Conservation (phyloP, 1,140 invertebrate species). For the Gonioctena quinquepunctata region DNA sequence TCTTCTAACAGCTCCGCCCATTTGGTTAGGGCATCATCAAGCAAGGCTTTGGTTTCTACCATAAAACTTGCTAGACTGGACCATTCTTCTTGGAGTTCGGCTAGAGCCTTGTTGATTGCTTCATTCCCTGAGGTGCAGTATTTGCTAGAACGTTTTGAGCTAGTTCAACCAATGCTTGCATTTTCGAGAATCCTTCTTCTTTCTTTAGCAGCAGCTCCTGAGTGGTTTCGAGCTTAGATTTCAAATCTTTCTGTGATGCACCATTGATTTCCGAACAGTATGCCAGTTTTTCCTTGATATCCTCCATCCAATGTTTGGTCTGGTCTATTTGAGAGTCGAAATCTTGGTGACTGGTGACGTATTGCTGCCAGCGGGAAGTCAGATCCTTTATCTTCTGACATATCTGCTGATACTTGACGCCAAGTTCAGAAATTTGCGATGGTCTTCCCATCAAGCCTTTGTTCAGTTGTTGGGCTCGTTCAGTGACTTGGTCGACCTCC, state of each 20-base stretch:
- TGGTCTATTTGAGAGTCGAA: constrained; percentile 81
- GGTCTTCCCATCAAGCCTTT: constrained; percentile 69
- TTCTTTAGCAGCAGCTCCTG: constrained; percentile 85
- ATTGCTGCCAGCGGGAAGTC: constrained; percentile 88
- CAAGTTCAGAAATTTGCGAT: constrained; percentile 83
- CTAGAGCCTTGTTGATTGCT: constrained; percentile 80
- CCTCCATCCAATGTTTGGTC: constrained; percentile 82
- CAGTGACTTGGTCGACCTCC: constrained; percentile 90
- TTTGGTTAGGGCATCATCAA: constrained; percentile 89
- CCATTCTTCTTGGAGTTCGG: constrained; percentile 87
- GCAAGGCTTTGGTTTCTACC: constrained; percentile 82
- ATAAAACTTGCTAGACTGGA: constrained; percentile 84
- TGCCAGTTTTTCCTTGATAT: constrained; percentile 80
- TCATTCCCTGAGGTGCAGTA: constrained; percentile 85
- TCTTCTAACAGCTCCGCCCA: constrained; percentile 88
- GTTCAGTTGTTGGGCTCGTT: constrained; percentile 83
- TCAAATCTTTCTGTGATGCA: constrained; percentile 81
- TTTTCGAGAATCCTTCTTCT: constrained; percentile 88
- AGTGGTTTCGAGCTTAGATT: constrained; percentile 81
- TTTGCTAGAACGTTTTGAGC: constrained; percentile 92
- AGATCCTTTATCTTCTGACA: constrained; percentile 90
- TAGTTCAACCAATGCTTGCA: constrained; percentile 83
- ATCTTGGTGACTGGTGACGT: constrained; percentile 86
- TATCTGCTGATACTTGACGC: constrained; percentile 88
- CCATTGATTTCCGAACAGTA: constrained; percentile 82